These are phyloP conservation scores for Aleiodes sp. DNA, from an alignment of 1,140 invertebrate genomes.

Conservation along the genomic window DNA sequence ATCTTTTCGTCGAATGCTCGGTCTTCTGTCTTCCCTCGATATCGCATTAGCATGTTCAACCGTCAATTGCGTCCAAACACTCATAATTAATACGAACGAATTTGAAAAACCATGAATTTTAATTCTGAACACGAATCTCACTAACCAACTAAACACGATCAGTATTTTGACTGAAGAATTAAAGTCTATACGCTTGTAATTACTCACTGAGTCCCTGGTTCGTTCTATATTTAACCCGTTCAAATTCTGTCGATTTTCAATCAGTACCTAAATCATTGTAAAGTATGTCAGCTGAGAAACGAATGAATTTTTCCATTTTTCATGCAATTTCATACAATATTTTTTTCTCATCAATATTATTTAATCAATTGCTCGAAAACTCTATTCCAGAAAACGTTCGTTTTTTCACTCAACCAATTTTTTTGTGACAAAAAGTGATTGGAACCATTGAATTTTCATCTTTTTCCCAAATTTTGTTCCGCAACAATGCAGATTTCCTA, in stretches of 20 bases:
- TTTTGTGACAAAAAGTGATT: too few species aligned
- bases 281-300: too few species aligned
- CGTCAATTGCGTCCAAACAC: conserved; percentile 72
- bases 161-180: not conserved
- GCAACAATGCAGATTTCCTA: too few species aligned
- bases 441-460: too few species aligned
- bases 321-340: too few species aligned
- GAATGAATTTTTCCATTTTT: too few species aligned
- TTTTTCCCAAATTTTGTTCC: too few species aligned
- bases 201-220: conserved; percentile 19
- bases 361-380: too few species aligned
- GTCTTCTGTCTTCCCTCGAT: conserved; percentile 69
- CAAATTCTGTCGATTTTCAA: conserved; percentile 4
- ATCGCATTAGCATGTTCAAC: conserved; percentile 71
- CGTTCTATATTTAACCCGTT: conserved; percentile 31
- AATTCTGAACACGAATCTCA: not conserved
- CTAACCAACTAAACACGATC: not conserved
- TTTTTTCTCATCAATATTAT: too few species aligned
- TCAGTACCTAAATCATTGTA: not conserved
- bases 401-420: too few species aligned
- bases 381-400: too few species aligned
- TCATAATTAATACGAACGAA: conserved; percentile 61
- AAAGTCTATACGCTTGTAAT: conserved; percentile 22
- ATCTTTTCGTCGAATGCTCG: conserved; percentile 66
- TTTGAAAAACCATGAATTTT: not conserved